Conservation (phyloP, 2,888 invertebrate species). For the Acleris cristana region DNA sequence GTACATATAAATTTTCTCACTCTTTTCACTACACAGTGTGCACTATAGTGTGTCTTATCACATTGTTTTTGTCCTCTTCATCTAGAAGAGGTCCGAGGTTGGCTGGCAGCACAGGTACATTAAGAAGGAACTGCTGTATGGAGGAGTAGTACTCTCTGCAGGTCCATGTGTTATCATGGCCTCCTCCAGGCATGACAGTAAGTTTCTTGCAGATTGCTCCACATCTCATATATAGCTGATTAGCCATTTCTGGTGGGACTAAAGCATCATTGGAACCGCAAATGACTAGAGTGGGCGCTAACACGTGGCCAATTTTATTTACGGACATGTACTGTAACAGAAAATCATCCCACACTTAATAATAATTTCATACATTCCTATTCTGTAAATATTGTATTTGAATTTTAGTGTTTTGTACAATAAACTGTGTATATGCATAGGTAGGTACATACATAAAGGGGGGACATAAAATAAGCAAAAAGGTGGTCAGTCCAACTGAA, state of each 20-base stretch:
- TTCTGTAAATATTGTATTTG: too few relatives aligned
- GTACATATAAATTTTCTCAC: not conserved
- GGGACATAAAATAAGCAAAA: too few relatives aligned
- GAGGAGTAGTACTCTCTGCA: constrained; percentile 90
- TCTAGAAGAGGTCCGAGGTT: constrained; percentile 62
- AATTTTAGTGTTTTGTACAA: too few relatives aligned
- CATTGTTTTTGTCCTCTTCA: constrained; percentile 47
- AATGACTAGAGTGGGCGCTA: constrained; percentile 92
- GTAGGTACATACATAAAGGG: too few relatives aligned
- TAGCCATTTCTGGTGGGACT: constrained; percentile 96
- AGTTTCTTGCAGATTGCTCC: constrained; percentile 90
- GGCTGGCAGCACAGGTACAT: constrained; percentile 62
- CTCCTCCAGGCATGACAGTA: constrained; percentile 90
- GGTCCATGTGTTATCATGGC: constrained; percentile 98
- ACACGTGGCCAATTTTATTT: constrained; percentile 88
- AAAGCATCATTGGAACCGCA: constrained; percentile 94
- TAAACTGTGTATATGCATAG: too few relatives aligned
- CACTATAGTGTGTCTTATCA: constrained; percentile 52
- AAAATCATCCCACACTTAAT: constrained; percentile 1
- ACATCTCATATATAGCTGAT: constrained; percentile 89
- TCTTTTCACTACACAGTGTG: constrained; percentile 57
- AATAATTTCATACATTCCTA: not conserved
- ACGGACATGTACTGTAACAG: constrained; percentile 87
- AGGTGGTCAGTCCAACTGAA: too few relatives aligned
- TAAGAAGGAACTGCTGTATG: constrained; percentile 79